Conservation (phyloP, 2,113 vertebrate species). For the Strix aluco region DNA sequence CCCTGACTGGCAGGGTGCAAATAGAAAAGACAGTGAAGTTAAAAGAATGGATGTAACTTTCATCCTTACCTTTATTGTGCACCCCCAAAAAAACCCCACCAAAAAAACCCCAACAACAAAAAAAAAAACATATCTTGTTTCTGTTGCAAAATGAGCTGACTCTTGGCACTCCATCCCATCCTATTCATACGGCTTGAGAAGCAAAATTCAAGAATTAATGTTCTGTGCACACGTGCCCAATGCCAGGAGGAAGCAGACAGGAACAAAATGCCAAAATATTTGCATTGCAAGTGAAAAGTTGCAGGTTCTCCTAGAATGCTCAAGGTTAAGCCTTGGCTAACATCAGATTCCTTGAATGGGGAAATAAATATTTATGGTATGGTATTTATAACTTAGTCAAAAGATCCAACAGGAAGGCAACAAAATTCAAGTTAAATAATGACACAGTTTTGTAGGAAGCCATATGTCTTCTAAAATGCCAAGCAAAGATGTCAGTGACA, state of each 20-base stretch:
- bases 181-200: neutral
- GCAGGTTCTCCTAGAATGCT: neutral
- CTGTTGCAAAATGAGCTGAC: neutral
- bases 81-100: neutral
- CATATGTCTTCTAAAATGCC: slow-evolving; percentile 39
- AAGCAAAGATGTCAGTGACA: slow-evolving; percentile 20
- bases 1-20: neutral
- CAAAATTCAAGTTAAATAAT: slow-evolving; percentile 20
- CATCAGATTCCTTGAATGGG: neutral
- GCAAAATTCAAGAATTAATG: neutral
- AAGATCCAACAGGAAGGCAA: slow-evolving; percentile 17
- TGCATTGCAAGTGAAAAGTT: neutral
- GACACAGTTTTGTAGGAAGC: slow-evolving; percentile 2
- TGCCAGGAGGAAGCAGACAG: neutral
- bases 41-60: neutral
- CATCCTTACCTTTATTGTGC: neutral
- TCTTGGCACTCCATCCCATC: neutral
- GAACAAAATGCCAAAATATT: neutral
- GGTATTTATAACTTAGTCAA: slow-evolving; percentile 11
- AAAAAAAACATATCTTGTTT: neutral
- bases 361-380: slow-evolving; percentile 22
- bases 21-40: neutral
- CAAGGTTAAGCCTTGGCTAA: neutral
- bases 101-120: neutral
- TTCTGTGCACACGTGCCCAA: neutral